Evolutionary conservation across 2,113 vertebrate species (phyloP).

Genomic region (Etia nguti): DNA sequence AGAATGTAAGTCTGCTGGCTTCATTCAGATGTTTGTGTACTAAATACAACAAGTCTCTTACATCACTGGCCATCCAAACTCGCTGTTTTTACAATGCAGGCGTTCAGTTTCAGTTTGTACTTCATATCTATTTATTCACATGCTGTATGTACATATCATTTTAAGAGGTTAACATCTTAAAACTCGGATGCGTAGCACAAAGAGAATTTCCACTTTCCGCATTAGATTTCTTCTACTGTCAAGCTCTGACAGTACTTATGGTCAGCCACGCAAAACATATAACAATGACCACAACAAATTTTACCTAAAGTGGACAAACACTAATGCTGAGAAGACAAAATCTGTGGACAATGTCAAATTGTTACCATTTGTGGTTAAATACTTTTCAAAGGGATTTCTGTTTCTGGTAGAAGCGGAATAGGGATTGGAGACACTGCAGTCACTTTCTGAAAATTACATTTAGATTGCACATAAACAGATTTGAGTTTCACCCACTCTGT

Average conservation of each 20-base stretch:
- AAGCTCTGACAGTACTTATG: neutral
- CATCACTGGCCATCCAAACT: neutral
- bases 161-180: neutral
- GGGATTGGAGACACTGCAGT: neutral
- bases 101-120: neutral
- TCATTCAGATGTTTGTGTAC: neutral
- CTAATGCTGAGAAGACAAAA: neutral
- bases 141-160: neutral
- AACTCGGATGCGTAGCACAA: neutral
- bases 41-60: neutral
- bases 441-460: neutral
- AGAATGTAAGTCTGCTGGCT: too few species aligned
- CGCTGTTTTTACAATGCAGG: neutral
- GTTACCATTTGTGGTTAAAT: neutral
- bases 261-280: neutral
- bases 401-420: neutral
- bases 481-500: neutral
- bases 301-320: neutral
- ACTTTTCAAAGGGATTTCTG: neutral
- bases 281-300: neutral
- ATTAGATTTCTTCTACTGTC: neutral
- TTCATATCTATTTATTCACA: neutral
- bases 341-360: neutral
- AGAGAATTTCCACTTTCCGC: neutral
- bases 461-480: slow-evolving; percentile 8